Conservation (phyloP, 2,113 vertebrate species). For the Lipophrys pholis region DNA sequence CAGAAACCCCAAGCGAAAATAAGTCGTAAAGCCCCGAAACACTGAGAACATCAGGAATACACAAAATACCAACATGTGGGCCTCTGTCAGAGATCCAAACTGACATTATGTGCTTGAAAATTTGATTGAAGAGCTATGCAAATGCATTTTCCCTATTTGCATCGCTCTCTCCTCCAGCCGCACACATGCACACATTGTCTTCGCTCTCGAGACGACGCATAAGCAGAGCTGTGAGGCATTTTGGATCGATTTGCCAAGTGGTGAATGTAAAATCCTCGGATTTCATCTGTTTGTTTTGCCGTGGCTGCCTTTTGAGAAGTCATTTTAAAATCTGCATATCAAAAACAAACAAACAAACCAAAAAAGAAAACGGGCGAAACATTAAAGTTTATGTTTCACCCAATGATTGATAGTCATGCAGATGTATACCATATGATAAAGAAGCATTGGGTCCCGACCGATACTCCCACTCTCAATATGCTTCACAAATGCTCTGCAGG, state of each 20-base stretch:
- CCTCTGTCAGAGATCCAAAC: slow-evolving; percentile 53
- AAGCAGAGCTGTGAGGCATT: slow-evolving; percentile 32
- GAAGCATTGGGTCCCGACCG: slow-evolving; percentile 28
- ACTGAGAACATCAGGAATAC: slow-evolving; percentile 14
- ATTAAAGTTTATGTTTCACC: no score
- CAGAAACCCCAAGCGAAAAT: slow-evolving; percentile 12
- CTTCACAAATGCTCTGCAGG: slow-evolving; percentile 27
- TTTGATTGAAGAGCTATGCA: slow-evolving; percentile 62
- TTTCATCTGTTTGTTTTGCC: slow-evolving; percentile 30
- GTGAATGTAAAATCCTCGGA: slow-evolving; percentile 33
- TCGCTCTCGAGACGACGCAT: slow-evolving; percentile 37
- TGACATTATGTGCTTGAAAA: slow-evolving; percentile 46
- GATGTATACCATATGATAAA: slow-evolving; percentile 27
- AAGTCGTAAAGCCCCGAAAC: background rate
- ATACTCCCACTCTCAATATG: slow-evolving; percentile 62
- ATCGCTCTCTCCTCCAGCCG: slow-evolving; percentile 33
- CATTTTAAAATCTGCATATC: background rate
- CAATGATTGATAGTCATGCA: slow-evolving; percentile 41
- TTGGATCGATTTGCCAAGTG: slow-evolving; percentile 13
- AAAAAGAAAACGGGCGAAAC: background rate
- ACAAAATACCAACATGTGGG: slow-evolving; percentile 30
- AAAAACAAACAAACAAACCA: no score
- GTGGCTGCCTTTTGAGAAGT: slow-evolving; percentile 18
- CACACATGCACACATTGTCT: slow-evolving; percentile 48
- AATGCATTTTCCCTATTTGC: slow-evolving; percentile 53